These are phyloP conservation scores for Octodon degus DNA, from an alignment of 2,113 vertebrate genomes.

Conservation along the genomic window DNA sequence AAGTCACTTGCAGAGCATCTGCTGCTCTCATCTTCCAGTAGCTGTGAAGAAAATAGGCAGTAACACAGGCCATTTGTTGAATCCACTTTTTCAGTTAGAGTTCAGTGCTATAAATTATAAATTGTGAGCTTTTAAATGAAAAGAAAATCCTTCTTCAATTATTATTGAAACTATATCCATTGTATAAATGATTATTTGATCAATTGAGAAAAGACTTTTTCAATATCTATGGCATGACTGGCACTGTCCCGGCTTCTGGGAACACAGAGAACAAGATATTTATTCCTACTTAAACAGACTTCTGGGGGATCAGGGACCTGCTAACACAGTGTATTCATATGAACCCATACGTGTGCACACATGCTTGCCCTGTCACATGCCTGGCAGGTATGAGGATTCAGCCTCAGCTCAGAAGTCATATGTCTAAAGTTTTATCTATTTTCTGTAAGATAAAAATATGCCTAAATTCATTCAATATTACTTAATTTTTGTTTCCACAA, in stretches of 20 bases:
- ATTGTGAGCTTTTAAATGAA: not conserved
- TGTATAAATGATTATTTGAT: conserved; percentile 1
- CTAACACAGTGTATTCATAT: not conserved
- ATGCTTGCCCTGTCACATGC: not conserved
- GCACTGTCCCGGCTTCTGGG: not conserved
- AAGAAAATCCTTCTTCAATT: not conserved
- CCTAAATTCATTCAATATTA: not conserved
- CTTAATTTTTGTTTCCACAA: not conserved
- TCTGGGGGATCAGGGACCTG: not conserved
- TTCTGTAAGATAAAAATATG: not conserved
- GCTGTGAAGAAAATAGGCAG: not conserved
- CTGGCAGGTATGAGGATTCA: not conserved
- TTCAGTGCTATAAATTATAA: not conserved
- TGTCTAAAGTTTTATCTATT: not conserved
- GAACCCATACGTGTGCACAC: not conserved
- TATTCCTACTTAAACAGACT: not conserved
- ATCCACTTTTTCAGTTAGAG: not conserved
- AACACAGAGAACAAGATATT: not conserved
- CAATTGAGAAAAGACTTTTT: not conserved
- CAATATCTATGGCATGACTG: not conserved
- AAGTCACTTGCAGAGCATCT: not conserved
- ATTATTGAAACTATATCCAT: not conserved
- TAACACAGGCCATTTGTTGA: not conserved
- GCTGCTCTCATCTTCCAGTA: not conserved
- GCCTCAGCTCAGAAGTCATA: not conserved